Conservation (phyloP, 37 sponge, comb jelly and placozoan genomes). For the Ephydatia muelleri region DNA sequence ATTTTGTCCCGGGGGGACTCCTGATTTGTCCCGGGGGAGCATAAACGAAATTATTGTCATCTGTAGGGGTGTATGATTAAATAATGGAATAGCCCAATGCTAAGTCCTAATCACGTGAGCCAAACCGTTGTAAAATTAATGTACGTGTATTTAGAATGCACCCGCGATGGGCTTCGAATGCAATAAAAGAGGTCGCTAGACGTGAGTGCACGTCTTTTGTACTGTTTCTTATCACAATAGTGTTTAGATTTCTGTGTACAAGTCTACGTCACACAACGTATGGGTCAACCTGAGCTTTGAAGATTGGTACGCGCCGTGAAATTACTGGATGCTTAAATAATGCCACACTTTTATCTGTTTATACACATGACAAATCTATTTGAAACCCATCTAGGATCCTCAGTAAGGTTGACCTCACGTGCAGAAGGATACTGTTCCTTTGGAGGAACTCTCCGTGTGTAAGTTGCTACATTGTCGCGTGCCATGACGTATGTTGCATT, state of each 20-base stretch:
- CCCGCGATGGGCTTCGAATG: too few relatives aligned
- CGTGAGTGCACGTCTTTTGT: too few relatives aligned
- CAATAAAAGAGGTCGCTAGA: too few relatives aligned
- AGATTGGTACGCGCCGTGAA: slow-evolving; percentile 47
- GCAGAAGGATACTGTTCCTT: slow-evolving; percentile 44
- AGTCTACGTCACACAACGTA: slow-evolving; percentile 22
- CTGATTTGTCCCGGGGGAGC: too few relatives aligned
- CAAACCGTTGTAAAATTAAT: too few relatives aligned
- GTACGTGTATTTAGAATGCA: too few relatives aligned
- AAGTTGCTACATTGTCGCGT: neutral
- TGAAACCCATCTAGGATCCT: slow-evolving; percentile 36
- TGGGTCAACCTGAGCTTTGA: slow-evolving; percentile 81
- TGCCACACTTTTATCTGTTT: neutral
- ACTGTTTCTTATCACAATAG: too few relatives aligned
- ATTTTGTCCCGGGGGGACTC: too few relatives aligned
- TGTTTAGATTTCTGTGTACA: slow-evolving; percentile 70
- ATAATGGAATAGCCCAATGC: too few relatives aligned
- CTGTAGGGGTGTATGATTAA: too few relatives aligned
- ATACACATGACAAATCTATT: neutral
- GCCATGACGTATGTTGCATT: neutral
- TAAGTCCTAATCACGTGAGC: too few relatives aligned
- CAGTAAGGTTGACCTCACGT: slow-evolving; percentile 45
- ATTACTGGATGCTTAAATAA: neutral
- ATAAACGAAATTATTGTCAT: too few relatives aligned
- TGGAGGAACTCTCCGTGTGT: slow-evolving; percentile 78